Evolutionary conservation across 1,140 invertebrate genomes (phyloP).

Genomic region (Ladona fulva): DNA sequence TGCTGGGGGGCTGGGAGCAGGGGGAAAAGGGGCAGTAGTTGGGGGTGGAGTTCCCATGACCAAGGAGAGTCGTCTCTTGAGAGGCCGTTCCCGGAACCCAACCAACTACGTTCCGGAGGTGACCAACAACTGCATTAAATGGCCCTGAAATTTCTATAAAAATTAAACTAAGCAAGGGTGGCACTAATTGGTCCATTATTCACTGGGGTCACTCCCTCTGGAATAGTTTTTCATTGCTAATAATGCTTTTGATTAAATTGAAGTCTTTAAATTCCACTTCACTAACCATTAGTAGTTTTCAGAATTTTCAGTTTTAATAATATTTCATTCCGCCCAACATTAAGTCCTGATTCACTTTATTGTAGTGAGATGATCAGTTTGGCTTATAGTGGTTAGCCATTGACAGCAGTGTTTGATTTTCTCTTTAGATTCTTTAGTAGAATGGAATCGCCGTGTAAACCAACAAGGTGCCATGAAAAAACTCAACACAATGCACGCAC

Average conservation of each 20-base stretch:
- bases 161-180: not conserved
- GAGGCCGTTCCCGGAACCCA: constrained; percentile 50
- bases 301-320: not conserved
- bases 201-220: not conserved
- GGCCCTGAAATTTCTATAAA: not conserved
- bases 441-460: not conserved
- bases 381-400: not conserved
- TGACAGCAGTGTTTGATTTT: not conserved
- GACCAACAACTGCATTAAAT: constrained; percentile 18
- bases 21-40: constrained; percentile 41
- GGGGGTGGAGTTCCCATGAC: constrained; percentile 56
- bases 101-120: constrained; percentile 28
- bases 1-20: not conserved
- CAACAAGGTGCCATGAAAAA: not conserved
- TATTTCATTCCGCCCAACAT: not conserved
- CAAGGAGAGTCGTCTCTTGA: constrained; percentile 67
- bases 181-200: not conserved
- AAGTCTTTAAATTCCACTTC: not conserved
- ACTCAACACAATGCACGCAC: not conserved
- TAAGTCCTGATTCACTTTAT: not conserved
- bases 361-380: not conserved
- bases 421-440: not conserved
- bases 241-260: not conserved
- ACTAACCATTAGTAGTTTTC: not conserved
- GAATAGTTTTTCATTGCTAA: not conserved